phyloP scores from a whole-genome alignment of 2,113 vertebrate species.

The Pionites leucogaster region DNA sequence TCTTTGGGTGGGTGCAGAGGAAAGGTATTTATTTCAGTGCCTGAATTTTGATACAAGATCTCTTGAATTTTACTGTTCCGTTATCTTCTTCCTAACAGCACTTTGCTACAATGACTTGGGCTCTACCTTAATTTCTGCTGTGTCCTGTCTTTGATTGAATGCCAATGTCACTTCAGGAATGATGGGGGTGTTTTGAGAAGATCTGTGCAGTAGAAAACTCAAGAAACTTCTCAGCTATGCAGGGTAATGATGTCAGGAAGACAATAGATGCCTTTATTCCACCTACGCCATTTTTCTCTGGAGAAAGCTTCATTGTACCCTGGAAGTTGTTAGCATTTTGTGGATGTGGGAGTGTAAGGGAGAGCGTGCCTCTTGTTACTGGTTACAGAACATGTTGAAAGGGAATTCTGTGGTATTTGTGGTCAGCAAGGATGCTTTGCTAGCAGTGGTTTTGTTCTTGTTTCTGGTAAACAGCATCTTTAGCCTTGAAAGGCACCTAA shows the following conservation, averaged over 20 bases:
- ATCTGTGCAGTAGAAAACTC: not conserved
- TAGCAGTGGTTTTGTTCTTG: not conserved
- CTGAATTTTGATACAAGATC: not conserved
- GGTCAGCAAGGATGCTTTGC: not conserved
- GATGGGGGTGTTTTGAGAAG: not conserved
- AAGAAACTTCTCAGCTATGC: not conserved
- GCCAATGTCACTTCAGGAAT: not conserved
- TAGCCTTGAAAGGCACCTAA: not conserved
- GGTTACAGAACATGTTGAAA: accelerated
- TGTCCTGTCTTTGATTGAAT: not conserved
- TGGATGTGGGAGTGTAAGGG: not conserved
- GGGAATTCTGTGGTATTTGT: not conserved
- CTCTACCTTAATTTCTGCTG: accelerated
- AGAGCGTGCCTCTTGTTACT: not conserved
- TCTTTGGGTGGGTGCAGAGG: not conserved
- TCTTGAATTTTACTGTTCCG: not conserved
- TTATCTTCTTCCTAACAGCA: not conserved
- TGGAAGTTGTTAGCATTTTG: not conserved
- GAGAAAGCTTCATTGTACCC: not conserved
- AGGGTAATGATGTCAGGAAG: accelerated
- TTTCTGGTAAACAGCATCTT: not conserved
- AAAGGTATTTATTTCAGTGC: not conserved
- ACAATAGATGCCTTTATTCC: not conserved
- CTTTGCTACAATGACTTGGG: accelerated
- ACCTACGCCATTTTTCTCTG: not conserved